phyloP scores from a whole-genome alignment of 2,888 invertebrate genomes.

The Timema podura region DNA sequence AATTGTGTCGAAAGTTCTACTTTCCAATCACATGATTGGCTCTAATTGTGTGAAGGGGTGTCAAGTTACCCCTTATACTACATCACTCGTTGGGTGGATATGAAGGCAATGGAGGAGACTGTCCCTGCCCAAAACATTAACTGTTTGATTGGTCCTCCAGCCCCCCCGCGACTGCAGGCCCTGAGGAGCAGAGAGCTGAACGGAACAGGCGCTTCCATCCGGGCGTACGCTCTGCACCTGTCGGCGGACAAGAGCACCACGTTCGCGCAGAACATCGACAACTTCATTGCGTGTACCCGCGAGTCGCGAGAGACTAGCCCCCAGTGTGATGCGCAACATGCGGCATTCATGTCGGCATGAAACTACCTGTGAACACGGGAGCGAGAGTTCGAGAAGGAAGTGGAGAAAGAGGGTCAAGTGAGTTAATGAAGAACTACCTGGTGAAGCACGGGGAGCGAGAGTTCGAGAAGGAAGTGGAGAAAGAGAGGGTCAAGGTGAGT shows the following conservation, averaged over 20 bases:
- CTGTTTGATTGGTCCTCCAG: conserved; percentile 46
- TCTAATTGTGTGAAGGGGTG: too few relatives aligned
- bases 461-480: too few relatives aligned
- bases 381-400: conserved; percentile 84
- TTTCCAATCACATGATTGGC: too few relatives aligned
- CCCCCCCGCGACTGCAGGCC: conserved; percentile 71
- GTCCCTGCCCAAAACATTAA: too few relatives aligned
- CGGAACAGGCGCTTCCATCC: conserved; percentile 66
- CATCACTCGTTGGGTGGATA: too few relatives aligned
- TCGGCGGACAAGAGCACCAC: conserved; percentile 83
- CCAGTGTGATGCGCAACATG: conserved; percentile 83
- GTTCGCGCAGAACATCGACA: conserved; percentile 88
- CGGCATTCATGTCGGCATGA: conserved; percentile 98
- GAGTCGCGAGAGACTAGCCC: conserved; percentile 87
- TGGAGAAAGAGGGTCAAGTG: conserved; percentile 80
- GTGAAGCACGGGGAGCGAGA: too few relatives aligned
- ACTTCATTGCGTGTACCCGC: conserved; percentile 88
- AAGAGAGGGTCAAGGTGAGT: too few relatives aligned
- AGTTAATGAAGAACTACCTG: conserved; percentile 23
- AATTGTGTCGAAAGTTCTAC: too few relatives aligned
- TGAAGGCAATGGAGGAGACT: too few relatives aligned
- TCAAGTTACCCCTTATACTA: too few relatives aligned
- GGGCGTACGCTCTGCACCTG: conserved; percentile 73
- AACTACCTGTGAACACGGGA: conserved; percentile 99
- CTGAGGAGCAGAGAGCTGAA: conserved; percentile 58